Evolutionary conservation across 2,888 invertebrate genomes (phyloP).

Genomic region (Cantharis rufa): DNA sequence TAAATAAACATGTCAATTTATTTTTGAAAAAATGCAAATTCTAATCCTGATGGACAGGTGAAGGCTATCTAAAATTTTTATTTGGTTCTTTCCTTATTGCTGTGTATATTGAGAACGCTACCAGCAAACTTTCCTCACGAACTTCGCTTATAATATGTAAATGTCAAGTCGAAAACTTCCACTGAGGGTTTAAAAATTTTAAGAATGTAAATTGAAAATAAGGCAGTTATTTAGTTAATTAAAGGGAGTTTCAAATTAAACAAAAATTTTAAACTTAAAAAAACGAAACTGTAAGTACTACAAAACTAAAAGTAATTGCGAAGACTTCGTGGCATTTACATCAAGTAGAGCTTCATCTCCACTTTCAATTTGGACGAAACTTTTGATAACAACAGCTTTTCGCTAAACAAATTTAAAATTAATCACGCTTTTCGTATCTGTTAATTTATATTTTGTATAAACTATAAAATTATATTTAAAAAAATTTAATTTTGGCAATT

Average conservation of each 20-base stretch:
- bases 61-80: neutral
- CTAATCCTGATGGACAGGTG: neutral
- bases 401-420: neutral
- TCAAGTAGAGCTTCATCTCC: neutral
- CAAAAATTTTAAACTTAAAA: neutral
- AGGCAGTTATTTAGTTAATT: neutral
- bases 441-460: neutral
- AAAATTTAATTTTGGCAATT: too few relatives aligned
- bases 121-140: neutral
- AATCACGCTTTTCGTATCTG: neutral
- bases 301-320: neutral
- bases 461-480: too few relatives aligned
- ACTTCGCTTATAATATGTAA: neutral
- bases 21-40: neutral
- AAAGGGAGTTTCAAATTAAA: neutral
- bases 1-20: too few relatives aligned
- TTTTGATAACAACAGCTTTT: neutral
- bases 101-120: neutral
- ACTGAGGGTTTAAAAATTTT: neutral
- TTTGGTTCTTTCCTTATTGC: neutral
- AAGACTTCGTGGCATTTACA: neutral
- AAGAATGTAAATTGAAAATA: neutral
- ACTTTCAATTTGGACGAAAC: neutral
- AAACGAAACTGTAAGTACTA: neutral
- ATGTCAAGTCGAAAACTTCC: neutral